Evolutionary conservation across 2,888 invertebrate species (phyloP).

Genomic region (Caenorhabditis sp.): DNA sequence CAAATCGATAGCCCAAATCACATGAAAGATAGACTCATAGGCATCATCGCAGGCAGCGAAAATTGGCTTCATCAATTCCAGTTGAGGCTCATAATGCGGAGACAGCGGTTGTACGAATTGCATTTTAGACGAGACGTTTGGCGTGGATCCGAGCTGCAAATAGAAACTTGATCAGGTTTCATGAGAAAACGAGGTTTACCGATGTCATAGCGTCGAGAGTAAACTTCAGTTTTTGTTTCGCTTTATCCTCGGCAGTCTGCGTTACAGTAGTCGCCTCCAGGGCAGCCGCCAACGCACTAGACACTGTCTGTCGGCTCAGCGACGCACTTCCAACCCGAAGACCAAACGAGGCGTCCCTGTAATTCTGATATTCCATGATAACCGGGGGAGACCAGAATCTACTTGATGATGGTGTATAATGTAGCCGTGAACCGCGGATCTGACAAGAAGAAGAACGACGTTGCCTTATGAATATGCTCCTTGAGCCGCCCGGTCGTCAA

Average conservation of each 20-base stretch:
- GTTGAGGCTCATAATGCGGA: conserved; percentile 60
- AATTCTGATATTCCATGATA: too few species aligned
- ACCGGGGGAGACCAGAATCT: too few species aligned
- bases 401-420: conserved; percentile 58
- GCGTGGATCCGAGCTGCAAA: conserved; percentile 62
- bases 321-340: conserved; percentile 48
- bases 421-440: conserved; percentile 56
- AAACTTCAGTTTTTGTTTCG: conserved; percentile 49
- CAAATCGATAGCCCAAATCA: conserved; percentile 70
- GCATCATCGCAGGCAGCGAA: conserved; percentile 41
- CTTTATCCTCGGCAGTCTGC: conserved; percentile 19
- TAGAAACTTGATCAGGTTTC: too few species aligned
- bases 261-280: conserved; percentile 35
- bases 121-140: conserved; percentile 66
- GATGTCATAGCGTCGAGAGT: conserved; percentile 53
- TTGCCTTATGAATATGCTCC: conserved; percentile 53
- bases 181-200: too few species aligned
- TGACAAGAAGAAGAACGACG: conserved; percentile 65
- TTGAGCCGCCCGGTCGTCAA: conserved; percentile 53
- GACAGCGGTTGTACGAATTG: conserved; percentile 68
- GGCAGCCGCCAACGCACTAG: conserved; percentile 49
- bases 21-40: conserved; percentile 71
- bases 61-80: conserved; percentile 57
- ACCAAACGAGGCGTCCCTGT: conserved; percentile 62
- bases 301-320: conserved; percentile 48